Percentiles rank a stretch among this genome's conserved stretches.
These are phyloP conservation scores for Andrena hattorfiana DNA, from an alignment of 2,888 invertebrate genomes.

Conservation along the genomic window DNA sequence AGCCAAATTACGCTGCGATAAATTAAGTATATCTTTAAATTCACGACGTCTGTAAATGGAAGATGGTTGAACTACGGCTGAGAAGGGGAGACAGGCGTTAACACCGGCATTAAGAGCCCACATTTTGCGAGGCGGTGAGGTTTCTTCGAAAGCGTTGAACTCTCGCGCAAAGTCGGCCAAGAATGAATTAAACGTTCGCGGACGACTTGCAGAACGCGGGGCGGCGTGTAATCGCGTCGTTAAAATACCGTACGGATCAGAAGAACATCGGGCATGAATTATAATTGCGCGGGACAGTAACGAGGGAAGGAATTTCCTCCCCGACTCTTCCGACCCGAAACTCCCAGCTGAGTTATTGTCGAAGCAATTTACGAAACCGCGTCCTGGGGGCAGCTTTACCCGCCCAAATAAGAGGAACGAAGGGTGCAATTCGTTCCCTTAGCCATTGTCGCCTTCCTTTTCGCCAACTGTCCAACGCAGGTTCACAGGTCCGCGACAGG, in stretches of 20 bases:
- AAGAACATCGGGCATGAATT: conserved; percentile 19
- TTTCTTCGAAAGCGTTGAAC: neutral
- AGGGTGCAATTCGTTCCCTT: conserved; percentile 41
- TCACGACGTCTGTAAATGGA: too few relatives aligned
- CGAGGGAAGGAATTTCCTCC: conserved; percentile 17
- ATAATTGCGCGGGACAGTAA: conserved; percentile 28
- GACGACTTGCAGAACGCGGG: neutral
- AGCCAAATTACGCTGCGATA: too few relatives aligned
- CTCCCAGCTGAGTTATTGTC: conserved; percentile 29
- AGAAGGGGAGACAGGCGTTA: too few relatives aligned
- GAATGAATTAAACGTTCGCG: conserved; percentile 7
- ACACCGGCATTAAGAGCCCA: too few relatives aligned
- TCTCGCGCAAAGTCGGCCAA: neutral
- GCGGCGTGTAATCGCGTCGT: conserved; percentile 15
- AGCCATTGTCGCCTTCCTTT: conserved; percentile 25
- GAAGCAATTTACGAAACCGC: conserved; percentile 44
- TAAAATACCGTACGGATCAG: conserved; percentile 14
- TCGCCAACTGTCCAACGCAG: conserved; percentile 26
- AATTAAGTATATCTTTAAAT: too few relatives aligned
- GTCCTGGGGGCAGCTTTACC: conserved; percentile 9
- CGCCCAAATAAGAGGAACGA: conserved; percentile 9
- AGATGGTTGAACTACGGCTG: too few relatives aligned
- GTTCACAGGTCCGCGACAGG: neutral
- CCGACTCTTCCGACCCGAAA: neutral
- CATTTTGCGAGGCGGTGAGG: too few relatives aligned